Evolutionary conservation across 2,797 vertebrate genomes (phyloP), one percentile per base, ranked within the genome.

Genomic region (Peromyscus melanophrys): DNA sequence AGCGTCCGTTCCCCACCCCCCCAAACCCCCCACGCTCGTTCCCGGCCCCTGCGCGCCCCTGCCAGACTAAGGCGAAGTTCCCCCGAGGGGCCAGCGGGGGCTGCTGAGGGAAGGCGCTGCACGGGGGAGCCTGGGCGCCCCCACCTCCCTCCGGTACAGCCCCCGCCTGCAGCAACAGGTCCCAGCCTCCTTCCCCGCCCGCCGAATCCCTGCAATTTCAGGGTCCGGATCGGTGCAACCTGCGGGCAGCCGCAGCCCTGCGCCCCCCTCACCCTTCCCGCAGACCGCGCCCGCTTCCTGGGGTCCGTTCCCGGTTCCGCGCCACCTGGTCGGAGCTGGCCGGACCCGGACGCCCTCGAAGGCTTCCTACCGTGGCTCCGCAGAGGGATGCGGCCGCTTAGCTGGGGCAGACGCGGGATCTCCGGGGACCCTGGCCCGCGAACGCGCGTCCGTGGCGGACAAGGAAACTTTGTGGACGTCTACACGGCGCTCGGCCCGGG

Each of bases 141-240:
- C 46, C 2, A 11, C 87, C n/a, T 61, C 67, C 49, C 85, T 27
- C 78, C 6, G 3, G n/a, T 82, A 12, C 80, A 43, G 57, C 90
- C 93, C 17, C 0, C 1, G 90, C 81, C n/a, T 69, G 92, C 57
- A 82, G 85, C 97, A 97, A 98, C 98, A 97, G 97, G 98, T 98
- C 89, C 52, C 31, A n/a, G 76, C 67, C 65, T 57, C 87, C 77
- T 49, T 43, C 6, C 21, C 23, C 4, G 65, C 76, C 0, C 43
- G 31, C 57, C 23, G 63, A n/a, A 77, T 78, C 88, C 86, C 57
- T 0, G 85, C 6, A 71, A 82, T 57, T 55, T 12, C 75, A 2
- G 84, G 12, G 82, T 76, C 55, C 91, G 19, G 2, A n/a, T 85
- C 80, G 65, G n/a, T 83, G 52, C 93, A 95, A 93, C 95, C 96